Conservation (phyloP, 2,797 vertebrate species). For the Siniperca obscura region DNA sequence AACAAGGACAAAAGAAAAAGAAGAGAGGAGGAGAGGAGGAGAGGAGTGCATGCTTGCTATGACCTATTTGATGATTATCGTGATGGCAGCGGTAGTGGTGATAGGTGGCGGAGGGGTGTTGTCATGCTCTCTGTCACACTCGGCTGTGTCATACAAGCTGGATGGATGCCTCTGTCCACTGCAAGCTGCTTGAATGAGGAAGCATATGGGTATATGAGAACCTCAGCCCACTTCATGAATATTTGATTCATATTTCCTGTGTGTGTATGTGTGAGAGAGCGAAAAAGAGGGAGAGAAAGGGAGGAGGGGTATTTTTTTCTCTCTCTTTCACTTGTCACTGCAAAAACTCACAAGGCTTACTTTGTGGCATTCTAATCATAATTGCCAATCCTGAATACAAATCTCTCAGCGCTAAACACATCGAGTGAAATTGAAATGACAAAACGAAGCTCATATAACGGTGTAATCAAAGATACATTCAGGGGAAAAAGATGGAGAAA, state of each 20-base stretch:
- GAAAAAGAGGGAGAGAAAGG: slow-evolving; percentile 36
- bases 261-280: slow-evolving; percentile 55
- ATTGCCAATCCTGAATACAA: slow-evolving; percentile 83
- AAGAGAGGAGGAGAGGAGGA: slow-evolving; percentile 4
- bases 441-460: slow-evolving; percentile 79
- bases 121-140: slow-evolving; percentile 74
- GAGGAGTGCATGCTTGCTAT: slow-evolving; percentile 34
- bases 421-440: slow-evolving; percentile 79
- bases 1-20: slow-evolving; percentile 53
- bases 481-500: slow-evolving; percentile 25
- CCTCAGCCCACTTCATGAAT: slow-evolving; percentile 87
- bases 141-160: slow-evolving; percentile 72
- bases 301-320: slow-evolving; percentile 39
- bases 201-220: slow-evolving; percentile 86
- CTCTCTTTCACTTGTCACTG: slow-evolving; percentile 72
- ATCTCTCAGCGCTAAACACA: slow-evolving; percentile 80
- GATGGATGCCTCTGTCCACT: slow-evolving; percentile 79
- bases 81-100: slow-evolving; percentile 50
- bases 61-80: slow-evolving; percentile 66
- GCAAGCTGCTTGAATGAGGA: slow-evolving; percentile 84
- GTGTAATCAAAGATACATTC: slow-evolving; percentile 76
- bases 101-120: slow-evolving; percentile 67
- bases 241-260: slow-evolving; percentile 87
- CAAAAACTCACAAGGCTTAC: slow-evolving; percentile 84
- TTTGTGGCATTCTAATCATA: slow-evolving; percentile 83